Conservation (phyloP, 1,140 invertebrate genomes). For the Seison nebaliae region DNA sequence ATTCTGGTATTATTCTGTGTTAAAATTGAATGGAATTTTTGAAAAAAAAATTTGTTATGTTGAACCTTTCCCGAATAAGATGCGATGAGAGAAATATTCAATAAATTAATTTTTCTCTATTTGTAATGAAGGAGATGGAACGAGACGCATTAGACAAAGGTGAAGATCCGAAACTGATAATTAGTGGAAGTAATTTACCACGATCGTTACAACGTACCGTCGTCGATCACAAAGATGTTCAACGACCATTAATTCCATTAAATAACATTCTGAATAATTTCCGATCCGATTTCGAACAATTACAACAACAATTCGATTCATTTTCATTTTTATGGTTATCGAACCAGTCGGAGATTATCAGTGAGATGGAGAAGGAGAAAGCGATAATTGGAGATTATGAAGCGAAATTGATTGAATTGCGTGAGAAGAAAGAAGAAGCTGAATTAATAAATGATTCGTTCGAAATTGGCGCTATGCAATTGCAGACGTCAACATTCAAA, state of each 20-base stretch:
- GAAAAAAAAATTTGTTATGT: no score
- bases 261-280: slow-evolving; percentile 25
- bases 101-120: no score
- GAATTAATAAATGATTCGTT: slow-evolving; percentile 2
- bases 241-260: slow-evolving; percentile 27
- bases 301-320: slow-evolving; percentile 20
- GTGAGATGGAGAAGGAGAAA: slow-evolving; percentile 46
- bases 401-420: slow-evolving; percentile 32
- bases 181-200: slow-evolving; percentile 16
- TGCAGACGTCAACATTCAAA: no score
- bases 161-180: slow-evolving; percentile 23
- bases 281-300: slow-evolving; percentile 22
- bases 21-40: no score
- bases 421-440: slow-evolving; percentile 3
- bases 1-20: no score
- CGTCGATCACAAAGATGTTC: slow-evolving; percentile 28
- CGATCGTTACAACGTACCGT: slow-evolving; percentile 27
- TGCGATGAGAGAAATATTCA: no score
- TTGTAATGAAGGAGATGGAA: slow-evolving; percentile 20
- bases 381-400: slow-evolving; percentile 52
- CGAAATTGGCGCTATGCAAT: no score
- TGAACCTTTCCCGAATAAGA: no score
- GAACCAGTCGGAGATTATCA: slow-evolving; percentile 43
- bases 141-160: slow-evolving; percentile 18
- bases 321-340: slow-evolving; percentile 25